Conservation (phyloP, 2,113 vertebrate genomes). For the Chelonoidis abingdonii region DNA sequence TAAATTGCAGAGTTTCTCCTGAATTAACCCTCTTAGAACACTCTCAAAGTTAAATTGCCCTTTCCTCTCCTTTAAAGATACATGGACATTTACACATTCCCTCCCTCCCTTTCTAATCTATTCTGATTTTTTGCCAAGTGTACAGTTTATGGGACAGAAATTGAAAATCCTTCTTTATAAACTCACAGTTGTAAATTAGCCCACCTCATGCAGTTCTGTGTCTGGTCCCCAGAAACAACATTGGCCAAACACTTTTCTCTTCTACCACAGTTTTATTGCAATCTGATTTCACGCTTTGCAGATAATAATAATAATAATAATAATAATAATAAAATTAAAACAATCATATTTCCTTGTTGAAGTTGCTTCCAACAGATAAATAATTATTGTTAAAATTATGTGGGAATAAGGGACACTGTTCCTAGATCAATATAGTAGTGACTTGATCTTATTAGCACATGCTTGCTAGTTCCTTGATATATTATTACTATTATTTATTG, state of each 20-base stretch:
- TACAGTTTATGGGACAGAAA: neutral
- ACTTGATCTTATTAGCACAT: neutral
- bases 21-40: slow-evolving; percentile 73
- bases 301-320: too few relatives aligned
- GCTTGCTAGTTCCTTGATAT: neutral
- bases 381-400: neutral
- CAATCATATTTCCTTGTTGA: rapidly evolving
- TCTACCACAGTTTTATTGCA: neutral
- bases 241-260: neutral
- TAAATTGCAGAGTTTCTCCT: slow-evolving; percentile 66
- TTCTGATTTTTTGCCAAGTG: slow-evolving; percentile 1
- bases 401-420: neutral
- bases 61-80: slow-evolving; percentile 58
- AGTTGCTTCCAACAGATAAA: neutral
- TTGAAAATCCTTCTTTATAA: neutral
- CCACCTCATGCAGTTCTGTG: neutral
- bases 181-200: slow-evolving; percentile 17
- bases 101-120: slow-evolving; percentile 16
- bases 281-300: rapidly evolving
- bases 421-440: neutral
- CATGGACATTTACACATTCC: slow-evolving; percentile 45
- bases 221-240: neutral
- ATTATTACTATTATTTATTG: neutral
- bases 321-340: neutral
- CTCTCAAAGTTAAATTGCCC: slow-evolving; percentile 67